Evolutionary conservation across 2,113 vertebrate genomes (phyloP).

Genomic region (Glaucidium brasilianum): DNA sequence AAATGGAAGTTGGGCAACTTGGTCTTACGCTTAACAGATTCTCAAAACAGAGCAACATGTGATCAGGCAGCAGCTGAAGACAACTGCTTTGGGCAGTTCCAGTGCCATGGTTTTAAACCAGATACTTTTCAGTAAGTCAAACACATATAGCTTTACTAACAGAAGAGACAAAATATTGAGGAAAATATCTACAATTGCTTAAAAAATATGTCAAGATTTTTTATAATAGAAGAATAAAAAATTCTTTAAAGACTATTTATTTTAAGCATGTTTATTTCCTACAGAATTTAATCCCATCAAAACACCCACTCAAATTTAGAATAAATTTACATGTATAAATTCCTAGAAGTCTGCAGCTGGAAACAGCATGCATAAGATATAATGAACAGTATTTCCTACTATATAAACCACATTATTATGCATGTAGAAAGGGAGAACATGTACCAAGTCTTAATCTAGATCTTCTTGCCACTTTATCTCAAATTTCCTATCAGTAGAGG

Average conservation of each 20-base stretch:
- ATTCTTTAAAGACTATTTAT: slow-evolving; percentile 27
- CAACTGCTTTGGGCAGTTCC: not conserved
- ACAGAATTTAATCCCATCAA: slow-evolving; percentile 69
- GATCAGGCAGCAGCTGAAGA: not conserved
- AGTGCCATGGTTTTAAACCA: not conserved
- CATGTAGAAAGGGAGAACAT: slow-evolving; percentile 17
- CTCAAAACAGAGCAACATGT: not conserved
- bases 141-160: not conserved
- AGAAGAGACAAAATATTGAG: not conserved
- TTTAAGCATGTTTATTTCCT: slow-evolving; percentile 71
- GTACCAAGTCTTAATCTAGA: not conserved
- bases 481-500: not conserved
- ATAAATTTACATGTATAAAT: slow-evolving; percentile 69
- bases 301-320: slow-evolving; percentile 63
- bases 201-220: slow-evolving; percentile 24
- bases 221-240: slow-evolving; percentile 28
- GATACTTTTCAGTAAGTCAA: not conserved
- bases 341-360: slow-evolving; percentile 65
- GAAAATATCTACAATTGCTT: slow-evolving; percentile 12
- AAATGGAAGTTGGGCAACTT: not conserved
- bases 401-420: slow-evolving; percentile 40
- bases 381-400: slow-evolving; percentile 29
- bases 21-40: not conserved
- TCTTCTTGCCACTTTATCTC: not conserved
- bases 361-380: slow-evolving; percentile 42